Evolutionary conservation across 2,113 vertebrate genomes (phyloP), one percentile per base, ranked within the genome.

Genomic region (human): DNA sequence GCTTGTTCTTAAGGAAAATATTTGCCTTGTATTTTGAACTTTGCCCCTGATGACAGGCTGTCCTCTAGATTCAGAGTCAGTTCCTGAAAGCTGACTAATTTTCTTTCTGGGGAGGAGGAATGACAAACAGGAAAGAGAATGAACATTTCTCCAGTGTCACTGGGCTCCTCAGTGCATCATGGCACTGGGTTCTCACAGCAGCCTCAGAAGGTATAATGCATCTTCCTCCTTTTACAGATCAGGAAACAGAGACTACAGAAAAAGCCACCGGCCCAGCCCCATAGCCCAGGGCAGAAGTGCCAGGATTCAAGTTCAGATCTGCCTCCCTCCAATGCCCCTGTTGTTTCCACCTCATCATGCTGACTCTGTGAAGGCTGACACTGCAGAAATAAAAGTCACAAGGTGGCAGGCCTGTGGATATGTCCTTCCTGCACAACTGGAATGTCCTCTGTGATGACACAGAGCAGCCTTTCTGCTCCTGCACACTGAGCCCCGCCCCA

Each of bases 131-230:
- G 48, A 38, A 68, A 16, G 30, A 32, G 32, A n/a, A 57, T 2
- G n/a, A 25, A 43, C 40, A 18, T 27, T 73, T 79, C 66, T 57
- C 13, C 1, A 27, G 66, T 8, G 1, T 61, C 11, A 14, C 61
- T 3, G 23, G 50, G 70, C 13, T 25, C 17, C 3, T 30, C 6
- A 0, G n/a, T 0, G 12, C 57, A 1, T 7, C 0, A 0, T 12
- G 55, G 17, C 61, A 6, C 22, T 61, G 40, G 61, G 0, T 38
- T 76, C 50, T 30, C 81, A 8, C 5, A 6, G 70, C 59, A 43
- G 80, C 68, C 48, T 35, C 25, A 0, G 68, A 48, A 66, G 48
- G 6, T 10, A 3, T 13, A 3, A 6, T 0, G 6, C 3, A 5
- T 8, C 64, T 30, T 50, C 59, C 70, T 72, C 75, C 73, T 70